Conservation (phyloP, 2,888 invertebrate species). For the Ganaspis brasiliensis region DNA sequence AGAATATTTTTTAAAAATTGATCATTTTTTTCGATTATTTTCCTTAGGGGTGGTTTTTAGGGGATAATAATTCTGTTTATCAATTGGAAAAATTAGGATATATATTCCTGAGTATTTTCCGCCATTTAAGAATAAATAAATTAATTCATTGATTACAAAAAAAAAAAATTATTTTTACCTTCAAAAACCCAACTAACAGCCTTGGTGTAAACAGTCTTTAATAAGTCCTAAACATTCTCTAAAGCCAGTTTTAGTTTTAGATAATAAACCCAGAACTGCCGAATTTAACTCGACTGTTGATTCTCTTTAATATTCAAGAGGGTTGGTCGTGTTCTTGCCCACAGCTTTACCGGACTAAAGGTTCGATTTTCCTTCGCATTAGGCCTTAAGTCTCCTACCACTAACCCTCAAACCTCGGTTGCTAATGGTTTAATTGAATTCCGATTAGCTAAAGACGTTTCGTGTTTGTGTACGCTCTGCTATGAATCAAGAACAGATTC, state of each 20-base stretch:
- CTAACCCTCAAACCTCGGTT: conserved; percentile 54
- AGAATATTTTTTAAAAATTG: no score
- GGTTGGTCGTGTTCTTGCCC: conserved; percentile 22
- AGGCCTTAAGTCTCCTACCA: conserved; percentile 58
- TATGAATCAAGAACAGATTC: conserved; percentile 78
- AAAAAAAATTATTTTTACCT: no score
- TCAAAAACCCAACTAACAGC: no score
- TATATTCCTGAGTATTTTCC: no score
- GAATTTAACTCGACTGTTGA: not conserved
- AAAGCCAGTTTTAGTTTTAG: not conserved
- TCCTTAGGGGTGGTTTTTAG: no score
- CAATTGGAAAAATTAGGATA: no score
- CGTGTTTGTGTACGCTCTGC: conserved; percentile 68
- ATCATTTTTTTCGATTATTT: no score
- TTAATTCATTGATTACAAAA: no score
- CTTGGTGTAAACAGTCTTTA: no score
- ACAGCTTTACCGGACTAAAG: conserved; percentile 47
- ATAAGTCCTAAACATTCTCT: no score
- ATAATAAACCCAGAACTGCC: not conserved
- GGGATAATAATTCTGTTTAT: no score
- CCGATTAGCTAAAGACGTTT: conserved; percentile 78
- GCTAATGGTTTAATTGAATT: conserved; percentile 78
- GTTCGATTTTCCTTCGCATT: conserved; percentile 70
- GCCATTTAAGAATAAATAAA: no score
- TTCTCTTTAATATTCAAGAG: conserved; percentile 26